Conservation (phyloP, 2,113 vertebrate species). For the Notothenia coriiceps region DNA sequence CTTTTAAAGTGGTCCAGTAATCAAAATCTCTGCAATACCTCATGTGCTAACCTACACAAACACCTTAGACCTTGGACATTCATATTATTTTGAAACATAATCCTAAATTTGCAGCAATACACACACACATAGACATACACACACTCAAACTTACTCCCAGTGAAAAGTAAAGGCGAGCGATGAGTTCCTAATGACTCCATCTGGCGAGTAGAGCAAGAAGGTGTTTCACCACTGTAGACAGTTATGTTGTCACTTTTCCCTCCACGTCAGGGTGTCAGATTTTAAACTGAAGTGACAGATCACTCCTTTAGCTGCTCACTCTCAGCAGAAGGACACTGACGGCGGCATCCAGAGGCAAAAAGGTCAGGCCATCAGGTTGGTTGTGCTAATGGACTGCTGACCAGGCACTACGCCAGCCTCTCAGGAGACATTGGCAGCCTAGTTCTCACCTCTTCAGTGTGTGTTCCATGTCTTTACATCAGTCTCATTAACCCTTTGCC, state of each 20-base stretch:
- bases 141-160: too few species aligned
- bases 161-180: constrained; percentile 41
- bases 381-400: constrained; percentile 77
- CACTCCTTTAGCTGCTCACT: constrained; percentile 62
- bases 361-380: constrained; percentile 73
- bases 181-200: constrained; percentile 65
- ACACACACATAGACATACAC: background rate
- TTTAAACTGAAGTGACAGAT: constrained; percentile 75
- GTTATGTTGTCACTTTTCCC: constrained; percentile 68
- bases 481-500: constrained; percentile 15
- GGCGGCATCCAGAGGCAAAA: constrained; percentile 61
- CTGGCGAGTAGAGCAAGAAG: constrained; percentile 51
- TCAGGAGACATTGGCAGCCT: constrained; percentile 57
- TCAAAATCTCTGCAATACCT: constrained; percentile 23
- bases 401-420: constrained; percentile 68
- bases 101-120: constrained; percentile 31
- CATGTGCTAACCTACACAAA: constrained; percentile 16
- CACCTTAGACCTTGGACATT: constrained; percentile 18
- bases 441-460: constrained; percentile 66
- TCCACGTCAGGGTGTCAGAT: constrained; percentile 65
- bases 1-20: constrained; percentile 13
- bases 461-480: constrained; percentile 43
- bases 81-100: constrained; percentile 39
- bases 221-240: constrained; percentile 49
- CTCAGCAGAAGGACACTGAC: constrained; percentile 56